A percentile compares a stretch with the other conserved stretches of the same genome.
Conservation (phyloP, 2,888 invertebrate genomes). For the Epirrhoe alternata region DNA sequence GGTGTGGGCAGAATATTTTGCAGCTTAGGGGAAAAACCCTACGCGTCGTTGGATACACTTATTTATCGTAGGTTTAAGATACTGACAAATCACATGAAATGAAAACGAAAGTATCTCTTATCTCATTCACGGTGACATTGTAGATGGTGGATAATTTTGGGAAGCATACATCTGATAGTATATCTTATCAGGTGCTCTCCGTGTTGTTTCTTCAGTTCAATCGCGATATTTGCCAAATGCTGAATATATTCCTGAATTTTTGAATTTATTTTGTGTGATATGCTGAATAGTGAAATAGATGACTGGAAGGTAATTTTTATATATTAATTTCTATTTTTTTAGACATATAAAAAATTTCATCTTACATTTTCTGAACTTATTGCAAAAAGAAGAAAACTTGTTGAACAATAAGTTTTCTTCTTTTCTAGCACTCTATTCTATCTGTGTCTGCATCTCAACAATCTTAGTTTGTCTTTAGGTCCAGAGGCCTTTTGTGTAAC, state of each 20-base stretch:
- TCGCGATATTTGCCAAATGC: conserved; percentile 24
- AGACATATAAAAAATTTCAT: not conserved
- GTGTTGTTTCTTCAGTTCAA: conserved; percentile 18
- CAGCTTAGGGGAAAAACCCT: too few relatives aligned
- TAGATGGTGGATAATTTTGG: conserved; percentile 14
- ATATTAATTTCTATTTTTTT: not conserved
- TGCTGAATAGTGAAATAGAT: conserved; percentile 67
- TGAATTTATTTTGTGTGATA: conserved; percentile 41
- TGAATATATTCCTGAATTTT: conserved; percentile 1
- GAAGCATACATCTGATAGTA: conserved; percentile 16
- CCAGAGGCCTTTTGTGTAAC: too few relatives aligned
- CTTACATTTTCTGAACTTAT: not conserved
- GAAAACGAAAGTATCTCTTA: conserved; percentile 5
- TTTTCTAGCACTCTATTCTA: too few relatives aligned
- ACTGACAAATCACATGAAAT: not conserved
- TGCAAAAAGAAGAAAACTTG: too few relatives aligned
- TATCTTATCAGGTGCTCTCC: conserved; percentile 25
- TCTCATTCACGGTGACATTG: conserved; percentile 22
- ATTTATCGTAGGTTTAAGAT: too few relatives aligned
- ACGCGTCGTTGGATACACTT: too few relatives aligned
- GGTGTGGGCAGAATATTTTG: too few relatives aligned
- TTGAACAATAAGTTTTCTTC: too few relatives aligned
- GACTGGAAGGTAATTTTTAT: conserved; percentile 59
- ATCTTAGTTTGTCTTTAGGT: too few relatives aligned
- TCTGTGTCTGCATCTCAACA: too few relatives aligned